Evolutionary conservation across 2,888 invertebrate species (phyloP), one percentile per base, ranked within the genome.

Genomic region (Caradrina clavipalpis): DNA sequence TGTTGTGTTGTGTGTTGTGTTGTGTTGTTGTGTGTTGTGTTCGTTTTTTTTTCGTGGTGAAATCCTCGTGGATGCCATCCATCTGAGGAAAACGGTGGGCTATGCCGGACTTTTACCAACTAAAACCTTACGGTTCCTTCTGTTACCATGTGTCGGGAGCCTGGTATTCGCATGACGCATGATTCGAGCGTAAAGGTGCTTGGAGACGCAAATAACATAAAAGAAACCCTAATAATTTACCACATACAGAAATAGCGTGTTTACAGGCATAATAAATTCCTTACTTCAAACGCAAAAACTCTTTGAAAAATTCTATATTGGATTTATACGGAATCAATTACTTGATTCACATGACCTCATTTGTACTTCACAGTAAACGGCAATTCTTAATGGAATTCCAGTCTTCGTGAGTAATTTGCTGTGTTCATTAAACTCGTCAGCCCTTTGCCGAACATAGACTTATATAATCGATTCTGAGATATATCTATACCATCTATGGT

Each of bases 381-480:
- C 8, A 76, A 69, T 69, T 55, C 60, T 56, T 57, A 69, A 57
- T 73, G 35, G 55, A 76, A 76, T 53, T 73, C 51, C 31, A 35
- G n/a, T 56, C 47, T 21, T 57, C 51, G 56, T 60, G 31, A 76
- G 50, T 76, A 69, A 73, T 61, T 35, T 76, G 19, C 62, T 62
- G 22, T 51, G 51, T 70, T 59, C 45, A 77, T 58, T 59, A 19
- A 47, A 59, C 17, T 31, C 21, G 21, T 68, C 57, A 51, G 53
- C 15, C 22, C n/a, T 15, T 63, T 11, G 19, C 8, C 47, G 22
- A 19, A 26, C 3, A 2, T 53, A 35, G 35, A 13, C 68, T n/a
- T 26, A 17, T 26, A 26, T 2, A 26, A 65, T 35, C 15, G 22
- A 50, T 65, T 8, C 45, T 45, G 17, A 45, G 17, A 17, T 7